Percentiles rank a stretch among this genome's conserved stretches.
phyloP scores from a whole-genome alignment of 2,113 vertebrate species.

The Apistogramma diplotaenia region DNA sequence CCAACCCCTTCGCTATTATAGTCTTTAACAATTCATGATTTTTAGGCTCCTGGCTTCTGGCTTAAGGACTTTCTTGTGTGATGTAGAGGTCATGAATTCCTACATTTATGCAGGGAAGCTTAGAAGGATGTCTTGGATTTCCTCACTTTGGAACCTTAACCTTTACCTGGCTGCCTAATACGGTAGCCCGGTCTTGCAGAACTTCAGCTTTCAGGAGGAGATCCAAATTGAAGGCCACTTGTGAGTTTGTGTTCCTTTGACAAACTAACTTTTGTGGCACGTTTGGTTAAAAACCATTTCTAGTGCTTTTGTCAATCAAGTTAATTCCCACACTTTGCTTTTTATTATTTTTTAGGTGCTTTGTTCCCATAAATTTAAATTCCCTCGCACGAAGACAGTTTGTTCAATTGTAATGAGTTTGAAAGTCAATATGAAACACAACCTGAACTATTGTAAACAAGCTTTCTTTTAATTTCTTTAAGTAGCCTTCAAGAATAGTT shows the following conservation, averaged over 20 bases:
- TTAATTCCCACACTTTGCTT: neutral
- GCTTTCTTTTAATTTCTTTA: too few relatives aligned
- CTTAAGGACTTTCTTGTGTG: constrained; percentile 3
- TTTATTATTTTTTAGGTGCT: constrained; percentile 1
- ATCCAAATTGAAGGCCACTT: neutral
- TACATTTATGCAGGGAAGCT: constrained; percentile 18
- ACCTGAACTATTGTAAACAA: too few relatives aligned
- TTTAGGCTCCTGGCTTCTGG: constrained; percentile 11
- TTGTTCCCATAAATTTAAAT: constrained; percentile 17
- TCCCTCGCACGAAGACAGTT: constrained; percentile 20
- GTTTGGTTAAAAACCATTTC: neutral
- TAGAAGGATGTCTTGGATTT: constrained; percentile 43
- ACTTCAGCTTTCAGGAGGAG: constrained; percentile 20
- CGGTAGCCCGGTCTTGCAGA: neutral
- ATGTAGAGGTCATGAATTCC: constrained; percentile 27
- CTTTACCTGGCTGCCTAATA: neutral
- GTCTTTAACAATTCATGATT: constrained; percentile 40
- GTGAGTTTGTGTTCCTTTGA: neutral
- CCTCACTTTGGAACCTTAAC: constrained; percentile 18
- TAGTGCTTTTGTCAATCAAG: neutral
- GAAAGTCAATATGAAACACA: too few relatives aligned
- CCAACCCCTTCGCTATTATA: neutral
- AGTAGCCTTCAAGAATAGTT: too few relatives aligned
- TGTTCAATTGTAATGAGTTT: too few relatives aligned
- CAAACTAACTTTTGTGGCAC: neutral